phyloP scores from a whole-genome alignment of 2,113 vertebrate species.

The Pluvialis apricaria region DNA sequence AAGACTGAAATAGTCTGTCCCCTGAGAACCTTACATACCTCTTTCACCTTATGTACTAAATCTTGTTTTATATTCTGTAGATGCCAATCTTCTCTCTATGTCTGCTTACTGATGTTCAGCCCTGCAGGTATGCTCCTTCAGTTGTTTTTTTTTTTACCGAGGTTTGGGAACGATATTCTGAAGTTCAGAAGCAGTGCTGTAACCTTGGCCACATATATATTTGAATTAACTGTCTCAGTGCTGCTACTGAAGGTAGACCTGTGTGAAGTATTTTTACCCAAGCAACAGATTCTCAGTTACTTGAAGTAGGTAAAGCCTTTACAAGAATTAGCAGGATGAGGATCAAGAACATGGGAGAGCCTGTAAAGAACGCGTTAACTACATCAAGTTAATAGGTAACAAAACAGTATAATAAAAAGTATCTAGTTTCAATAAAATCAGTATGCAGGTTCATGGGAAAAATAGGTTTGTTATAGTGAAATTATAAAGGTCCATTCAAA shows the following conservation, averaged over 20 bases:
- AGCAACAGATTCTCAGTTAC: background rate
- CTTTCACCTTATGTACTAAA: constrained; percentile 44
- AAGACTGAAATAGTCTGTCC: constrained; percentile 12
- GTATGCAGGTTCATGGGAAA: background rate
- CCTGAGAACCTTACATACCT: constrained; percentile 24
- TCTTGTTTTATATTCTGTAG: constrained; percentile 48
- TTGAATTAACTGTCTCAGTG: background rate
- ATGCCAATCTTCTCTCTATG: constrained; percentile 7
- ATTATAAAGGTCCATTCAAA: background rate
- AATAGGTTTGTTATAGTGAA: background rate
- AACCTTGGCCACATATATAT: background rate
- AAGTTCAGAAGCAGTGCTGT: background rate
- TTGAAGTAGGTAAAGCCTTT: background rate
- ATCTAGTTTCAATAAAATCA: background rate
- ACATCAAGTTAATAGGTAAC: background rate
- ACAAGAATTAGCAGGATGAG: background rate
- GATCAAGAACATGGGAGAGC: background rate
- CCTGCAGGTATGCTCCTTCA: constrained; percentile 3
- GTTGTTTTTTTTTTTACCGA: background rate
- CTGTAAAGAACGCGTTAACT: background rate
- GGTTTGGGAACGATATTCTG: background rate
- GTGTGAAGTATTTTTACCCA: background rate
- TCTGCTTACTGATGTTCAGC: constrained; percentile 28
- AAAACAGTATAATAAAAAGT: background rate
- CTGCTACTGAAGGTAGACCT: background rate